Percentiles rank a stretch among this genome's conserved stretches.
phyloP scores from a whole-genome alignment of 2,888 invertebrate species.

The Sepiola atlantica region DNA sequence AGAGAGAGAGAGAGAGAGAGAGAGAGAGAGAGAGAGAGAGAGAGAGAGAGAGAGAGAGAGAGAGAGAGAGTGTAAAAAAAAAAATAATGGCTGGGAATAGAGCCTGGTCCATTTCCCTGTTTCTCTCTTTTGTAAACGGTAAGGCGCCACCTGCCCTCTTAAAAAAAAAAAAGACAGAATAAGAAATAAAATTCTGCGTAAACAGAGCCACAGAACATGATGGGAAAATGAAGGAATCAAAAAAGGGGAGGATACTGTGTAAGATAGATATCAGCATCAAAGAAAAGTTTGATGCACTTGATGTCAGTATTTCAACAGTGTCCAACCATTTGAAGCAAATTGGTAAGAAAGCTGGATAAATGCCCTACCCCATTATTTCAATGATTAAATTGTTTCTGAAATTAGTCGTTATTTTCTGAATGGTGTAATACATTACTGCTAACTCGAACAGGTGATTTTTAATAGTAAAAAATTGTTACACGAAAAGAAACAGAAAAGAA shows the following conservation, averaged over 20 bases:
- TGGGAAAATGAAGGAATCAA: not conserved
- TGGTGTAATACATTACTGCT: no score
- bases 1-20: not conserved
- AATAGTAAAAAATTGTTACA: not conserved
- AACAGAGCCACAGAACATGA: constrained; percentile 33
- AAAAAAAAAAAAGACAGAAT: no score
- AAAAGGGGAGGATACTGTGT: not conserved
- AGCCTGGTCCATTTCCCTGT: not conserved
- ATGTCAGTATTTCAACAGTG: no score
- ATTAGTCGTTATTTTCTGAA: no score
- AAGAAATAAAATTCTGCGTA: not conserved
- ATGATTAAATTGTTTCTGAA: no score
- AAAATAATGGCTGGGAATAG: not conserved
- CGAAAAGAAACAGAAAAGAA: not conserved
- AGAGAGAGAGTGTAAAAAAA: not conserved
- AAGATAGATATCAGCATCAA: no score
- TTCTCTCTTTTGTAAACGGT: constrained; percentile 32
- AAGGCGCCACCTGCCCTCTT: constrained; percentile 36
- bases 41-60: not conserved
- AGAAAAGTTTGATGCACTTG: no score
- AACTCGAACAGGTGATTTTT: no score
- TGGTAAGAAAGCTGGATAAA: no score
- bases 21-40: not conserved
- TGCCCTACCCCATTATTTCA: no score
- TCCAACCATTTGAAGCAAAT: no score